Conservation (phyloP, 2,888 invertebrate genomes). For the Lasioglossum figueresi region DNA sequence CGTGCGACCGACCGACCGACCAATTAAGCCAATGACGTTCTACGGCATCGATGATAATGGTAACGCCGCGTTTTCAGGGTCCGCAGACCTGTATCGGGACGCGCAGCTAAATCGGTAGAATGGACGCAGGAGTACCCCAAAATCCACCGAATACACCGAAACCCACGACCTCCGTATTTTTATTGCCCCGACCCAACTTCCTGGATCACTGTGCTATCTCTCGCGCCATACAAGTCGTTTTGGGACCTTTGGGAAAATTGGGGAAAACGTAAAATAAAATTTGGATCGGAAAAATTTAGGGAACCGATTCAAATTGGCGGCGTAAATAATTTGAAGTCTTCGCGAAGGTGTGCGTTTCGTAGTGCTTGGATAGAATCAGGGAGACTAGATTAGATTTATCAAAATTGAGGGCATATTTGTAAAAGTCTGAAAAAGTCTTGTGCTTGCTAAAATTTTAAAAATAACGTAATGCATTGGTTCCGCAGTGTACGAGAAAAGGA, state of each 20-base stretch:
- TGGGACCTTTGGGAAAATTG: background rate
- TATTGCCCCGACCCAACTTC: background rate
- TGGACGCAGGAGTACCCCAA: background rate
- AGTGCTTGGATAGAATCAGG: too few relatives aligned
- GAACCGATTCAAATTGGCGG: too few relatives aligned
- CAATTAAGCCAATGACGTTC: constrained; percentile 79
- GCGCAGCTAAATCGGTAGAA: constrained; percentile 16
- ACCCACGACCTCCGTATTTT: background rate
- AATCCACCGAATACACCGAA: background rate
- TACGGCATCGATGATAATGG: constrained; percentile 77
- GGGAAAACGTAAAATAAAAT: background rate
- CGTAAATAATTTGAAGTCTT: too few relatives aligned
- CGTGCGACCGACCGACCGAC: constrained; percentile 76
- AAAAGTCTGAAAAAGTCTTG: too few relatives aligned
- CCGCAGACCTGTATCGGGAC: constrained; percentile 45
- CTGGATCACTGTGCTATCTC: background rate
- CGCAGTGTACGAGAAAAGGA: too few relatives aligned
- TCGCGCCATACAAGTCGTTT: background rate
- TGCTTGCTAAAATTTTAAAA: too few relatives aligned
- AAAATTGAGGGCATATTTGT: too few relatives aligned
- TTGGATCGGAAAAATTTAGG: too few relatives aligned
- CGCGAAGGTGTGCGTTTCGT: too few relatives aligned
- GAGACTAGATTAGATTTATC: too few relatives aligned
- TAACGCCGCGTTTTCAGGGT: constrained; percentile 66
- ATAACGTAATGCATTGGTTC: too few relatives aligned